These are phyloP conservation scores for Vicugna pacos DNA, from an alignment of 2,113 vertebrate species.

Conservation along the genomic window DNA sequence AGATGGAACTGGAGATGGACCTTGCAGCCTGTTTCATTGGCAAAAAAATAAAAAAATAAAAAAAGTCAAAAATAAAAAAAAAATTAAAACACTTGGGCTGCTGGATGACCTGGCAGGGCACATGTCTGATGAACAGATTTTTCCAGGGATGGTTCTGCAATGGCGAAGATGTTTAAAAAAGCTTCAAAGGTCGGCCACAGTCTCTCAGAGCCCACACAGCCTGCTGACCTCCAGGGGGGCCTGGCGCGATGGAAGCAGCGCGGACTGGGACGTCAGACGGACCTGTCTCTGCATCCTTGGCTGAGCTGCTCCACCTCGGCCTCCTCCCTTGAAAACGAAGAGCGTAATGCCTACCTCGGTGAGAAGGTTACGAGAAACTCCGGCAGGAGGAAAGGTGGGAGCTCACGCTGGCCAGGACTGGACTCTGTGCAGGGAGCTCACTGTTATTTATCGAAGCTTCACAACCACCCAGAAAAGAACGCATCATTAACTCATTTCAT, in stretches of 20 bases:
- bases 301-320: not conserved
- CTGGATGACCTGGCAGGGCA: conserved; percentile 49
- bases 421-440: not conserved
- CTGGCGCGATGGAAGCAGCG: not conserved
- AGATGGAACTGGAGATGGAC: not conserved
- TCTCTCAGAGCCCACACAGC: not conserved
- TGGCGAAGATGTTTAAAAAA: conserved; percentile 35
- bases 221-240: not conserved
- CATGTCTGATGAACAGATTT: conserved; percentile 52
- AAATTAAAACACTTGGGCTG: not conserved
- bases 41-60: not conserved
- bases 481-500: not conserved
- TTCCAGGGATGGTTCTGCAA: conserved; percentile 51
- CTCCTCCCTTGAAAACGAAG: not conserved
- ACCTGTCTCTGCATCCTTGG: not conserved
- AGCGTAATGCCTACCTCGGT: not conserved
- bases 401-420: rapidly evolving
- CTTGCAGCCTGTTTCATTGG: not conserved
- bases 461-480: not conserved
- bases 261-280: not conserved
- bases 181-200: not conserved
- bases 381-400: not conserved
- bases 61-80: not conserved
- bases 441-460: not conserved
- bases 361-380: not conserved